Conservation (phyloP, 2,797 vertebrate species). For the Serranus cabrilla region DNA sequence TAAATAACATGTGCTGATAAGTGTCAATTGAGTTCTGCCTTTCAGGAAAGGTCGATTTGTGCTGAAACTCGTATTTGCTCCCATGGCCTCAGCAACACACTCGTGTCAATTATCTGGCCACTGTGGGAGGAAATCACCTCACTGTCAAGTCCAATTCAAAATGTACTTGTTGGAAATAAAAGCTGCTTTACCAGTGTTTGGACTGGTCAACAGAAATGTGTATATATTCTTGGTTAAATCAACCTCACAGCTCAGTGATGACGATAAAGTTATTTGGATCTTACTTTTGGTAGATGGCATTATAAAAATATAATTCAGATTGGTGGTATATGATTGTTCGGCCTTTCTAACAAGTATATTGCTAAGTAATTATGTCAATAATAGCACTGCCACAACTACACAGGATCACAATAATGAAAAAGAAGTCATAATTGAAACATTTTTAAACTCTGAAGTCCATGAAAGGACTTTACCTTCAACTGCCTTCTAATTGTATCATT, state of each 20-base stretch:
- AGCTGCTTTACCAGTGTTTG: not conserved
- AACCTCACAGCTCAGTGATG: not conserved
- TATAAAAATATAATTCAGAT: not conserved
- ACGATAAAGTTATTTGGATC: not conserved
- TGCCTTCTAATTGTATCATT: not conserved
- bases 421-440: not conserved
- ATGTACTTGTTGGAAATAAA: conserved; percentile 13
- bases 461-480: not conserved
- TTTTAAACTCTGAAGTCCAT: not conserved
- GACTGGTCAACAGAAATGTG: not conserved
- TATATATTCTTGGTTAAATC: not conserved
- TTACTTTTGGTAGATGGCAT: not conserved
- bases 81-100: not conserved
- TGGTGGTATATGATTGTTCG: not conserved
- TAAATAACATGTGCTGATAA: conserved; percentile 17
- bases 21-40: not conserved
- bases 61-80: conserved; percentile 12
- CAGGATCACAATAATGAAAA: not conserved
- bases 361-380: not conserved
- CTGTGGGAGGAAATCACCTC: conserved; percentile 1
- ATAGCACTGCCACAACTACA: not conserved
- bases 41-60: conserved; percentile 26
- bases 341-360: conserved; percentile 4
- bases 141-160: conserved; percentile 7
- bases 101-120: conserved; percentile 25